These are phyloP conservation scores for Kryptolebias marmoratus DNA, from an alignment of 2,113 vertebrate genomes.

Conservation along the genomic window DNA sequence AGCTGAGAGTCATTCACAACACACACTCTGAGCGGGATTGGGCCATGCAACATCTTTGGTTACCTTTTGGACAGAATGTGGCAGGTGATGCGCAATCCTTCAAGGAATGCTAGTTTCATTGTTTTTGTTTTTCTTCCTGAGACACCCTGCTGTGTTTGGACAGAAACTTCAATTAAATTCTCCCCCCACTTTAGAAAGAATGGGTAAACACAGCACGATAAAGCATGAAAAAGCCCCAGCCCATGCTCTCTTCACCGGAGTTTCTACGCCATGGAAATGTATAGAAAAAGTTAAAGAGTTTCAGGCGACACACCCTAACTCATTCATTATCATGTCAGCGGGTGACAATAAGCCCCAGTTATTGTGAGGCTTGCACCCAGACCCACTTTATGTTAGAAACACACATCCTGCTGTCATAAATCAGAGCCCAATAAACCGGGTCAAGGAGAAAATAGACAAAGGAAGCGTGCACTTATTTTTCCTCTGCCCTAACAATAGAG, in stretches of 20 bases:
- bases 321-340: constrained; percentile 45
- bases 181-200: too few relatives aligned
- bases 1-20: too few relatives aligned
- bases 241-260: not conserved
- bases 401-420: constrained; percentile 59
- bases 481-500: constrained; percentile 73
- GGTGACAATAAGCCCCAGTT: constrained; percentile 18
- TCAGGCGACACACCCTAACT: constrained; percentile 6
- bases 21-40: too few relatives aligned
- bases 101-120: too few relatives aligned
- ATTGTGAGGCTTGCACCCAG: constrained; percentile 44
- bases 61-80: too few relatives aligned
- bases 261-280: not conserved
- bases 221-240: not conserved
- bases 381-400: constrained; percentile 9
- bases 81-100: too few relatives aligned
- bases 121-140: too few relatives aligned
- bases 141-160: too few relatives aligned
- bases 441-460: constrained; percentile 73
- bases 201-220: not conserved
- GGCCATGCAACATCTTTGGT: too few relatives aligned
- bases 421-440: constrained; percentile 62
- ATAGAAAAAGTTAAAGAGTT: constrained; percentile 14
- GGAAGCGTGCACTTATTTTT: constrained; percentile 66
- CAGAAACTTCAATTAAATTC: too few relatives aligned